Conservation (phyloP, 2,888 invertebrate genomes). For the Palloptera scutellata region DNA sequence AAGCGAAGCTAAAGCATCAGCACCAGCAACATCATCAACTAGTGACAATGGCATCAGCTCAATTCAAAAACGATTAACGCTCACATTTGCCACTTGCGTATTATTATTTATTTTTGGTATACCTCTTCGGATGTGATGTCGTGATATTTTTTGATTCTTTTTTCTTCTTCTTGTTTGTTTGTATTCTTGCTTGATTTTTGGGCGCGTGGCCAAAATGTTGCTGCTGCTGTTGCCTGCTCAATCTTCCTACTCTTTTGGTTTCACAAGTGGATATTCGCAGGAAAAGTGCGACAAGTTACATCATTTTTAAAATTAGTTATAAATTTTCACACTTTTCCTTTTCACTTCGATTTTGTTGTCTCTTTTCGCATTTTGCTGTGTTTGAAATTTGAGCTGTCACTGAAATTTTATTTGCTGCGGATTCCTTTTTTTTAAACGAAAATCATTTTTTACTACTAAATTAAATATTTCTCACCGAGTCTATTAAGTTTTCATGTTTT, state of each 20-base stretch:
- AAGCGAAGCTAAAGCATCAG: slow-evolving; percentile 28
- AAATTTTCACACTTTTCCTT: slow-evolving; percentile 20
- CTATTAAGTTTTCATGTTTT: no score
- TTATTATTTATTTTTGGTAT: not conserved
- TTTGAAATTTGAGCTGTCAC: no score
- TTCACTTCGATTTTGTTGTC: not conserved
- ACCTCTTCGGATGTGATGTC: not conserved
- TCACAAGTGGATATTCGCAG: slow-evolving; percentile 47
- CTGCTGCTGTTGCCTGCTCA: slow-evolving; percentile 16
- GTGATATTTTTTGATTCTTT: not conserved
- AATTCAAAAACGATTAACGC: slow-evolving; percentile 59
- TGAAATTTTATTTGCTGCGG: no score
- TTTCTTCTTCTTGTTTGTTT: not conserved
- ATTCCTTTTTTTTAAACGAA: no score
- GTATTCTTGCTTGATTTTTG: slow-evolving; percentile 37
- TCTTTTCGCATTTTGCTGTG: no score
- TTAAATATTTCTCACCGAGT: no score
- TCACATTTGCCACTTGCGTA: slow-evolving; percentile 23
- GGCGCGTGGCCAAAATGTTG: slow-evolving; percentile 55
- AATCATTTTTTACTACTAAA: no score
- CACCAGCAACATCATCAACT: not conserved
- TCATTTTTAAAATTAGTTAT: slow-evolving; percentile 61
- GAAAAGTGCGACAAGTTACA: slow-evolving; percentile 53
- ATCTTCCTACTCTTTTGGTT: slow-evolving; percentile 44
- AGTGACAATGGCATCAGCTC: slow-evolving; percentile 39